phyloP scores from a whole-genome alignment of 2,113 vertebrate genomes.

The Chloebia gouldiae region DNA sequence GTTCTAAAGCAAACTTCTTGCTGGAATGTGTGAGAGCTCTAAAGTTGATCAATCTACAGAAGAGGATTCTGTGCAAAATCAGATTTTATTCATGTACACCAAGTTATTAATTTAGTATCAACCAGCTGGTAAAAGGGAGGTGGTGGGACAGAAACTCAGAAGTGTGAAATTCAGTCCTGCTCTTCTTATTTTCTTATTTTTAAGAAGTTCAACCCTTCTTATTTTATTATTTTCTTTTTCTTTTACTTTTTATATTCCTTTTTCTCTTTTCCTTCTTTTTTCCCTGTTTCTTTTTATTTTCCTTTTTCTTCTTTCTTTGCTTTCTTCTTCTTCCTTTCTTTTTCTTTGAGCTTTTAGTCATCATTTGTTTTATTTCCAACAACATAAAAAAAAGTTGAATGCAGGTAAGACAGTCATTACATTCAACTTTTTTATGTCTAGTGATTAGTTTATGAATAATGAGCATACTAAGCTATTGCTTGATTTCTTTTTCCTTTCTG shows the following conservation, averaged over 20 bases:
- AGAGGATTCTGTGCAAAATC: background rate
- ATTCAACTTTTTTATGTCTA: background rate
- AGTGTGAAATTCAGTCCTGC: background rate
- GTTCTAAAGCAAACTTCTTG: rapidly evolving
- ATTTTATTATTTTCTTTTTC: rapidly evolving
- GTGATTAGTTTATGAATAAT: background rate
- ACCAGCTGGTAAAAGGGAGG: background rate
- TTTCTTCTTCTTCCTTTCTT: no score
- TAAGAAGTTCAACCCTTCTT: background rate
- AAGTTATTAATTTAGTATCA: background rate
- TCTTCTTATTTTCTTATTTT: rapidly evolving
- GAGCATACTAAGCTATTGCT: background rate
- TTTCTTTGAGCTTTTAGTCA: background rate
- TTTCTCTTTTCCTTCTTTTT: rapidly evolving
- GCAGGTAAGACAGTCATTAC: background rate
- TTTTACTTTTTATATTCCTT: no score
- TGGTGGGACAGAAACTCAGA: background rate
- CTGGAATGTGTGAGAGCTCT: background rate
- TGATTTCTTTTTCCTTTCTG: background rate
- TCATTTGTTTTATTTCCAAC: background rate
- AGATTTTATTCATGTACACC: background rate
- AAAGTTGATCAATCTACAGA: background rate
- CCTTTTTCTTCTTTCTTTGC: no score
- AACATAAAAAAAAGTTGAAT: background rate
- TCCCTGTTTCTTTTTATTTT: no score